Evolutionary conservation across 2,113 vertebrate genomes (phyloP).

Genomic region (Dromas ardeola): DNA sequence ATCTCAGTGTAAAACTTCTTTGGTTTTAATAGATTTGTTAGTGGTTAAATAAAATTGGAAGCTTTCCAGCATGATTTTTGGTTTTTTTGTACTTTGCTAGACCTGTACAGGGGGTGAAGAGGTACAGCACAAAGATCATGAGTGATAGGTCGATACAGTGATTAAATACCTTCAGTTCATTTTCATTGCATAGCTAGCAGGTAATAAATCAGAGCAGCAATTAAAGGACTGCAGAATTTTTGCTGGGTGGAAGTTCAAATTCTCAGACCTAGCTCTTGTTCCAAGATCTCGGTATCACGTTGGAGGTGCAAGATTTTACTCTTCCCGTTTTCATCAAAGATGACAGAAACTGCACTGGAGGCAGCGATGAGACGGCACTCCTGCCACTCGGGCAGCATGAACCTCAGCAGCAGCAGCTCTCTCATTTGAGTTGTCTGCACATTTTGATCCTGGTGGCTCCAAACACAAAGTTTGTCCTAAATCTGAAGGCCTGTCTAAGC

Average conservation of each 20-base stretch:
- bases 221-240: background rate
- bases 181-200: background rate
- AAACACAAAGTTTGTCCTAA: background rate
- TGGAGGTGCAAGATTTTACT: background rate
- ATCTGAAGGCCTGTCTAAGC: background rate
- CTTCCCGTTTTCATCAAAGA: background rate
- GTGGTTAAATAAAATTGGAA: background rate
- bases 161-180: background rate
- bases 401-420: background rate
- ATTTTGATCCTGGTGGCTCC: background rate
- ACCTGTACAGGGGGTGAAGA: background rate
- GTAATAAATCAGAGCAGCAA: constrained; percentile 16
- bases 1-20: background rate
- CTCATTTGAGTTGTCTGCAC: background rate
- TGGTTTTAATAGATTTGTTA: background rate
- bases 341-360: background rate
- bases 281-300: background rate
- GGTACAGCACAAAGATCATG: background rate
- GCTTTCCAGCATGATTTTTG: background rate
- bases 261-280: background rate
- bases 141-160: background rate
- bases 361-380: background rate
- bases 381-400: background rate
- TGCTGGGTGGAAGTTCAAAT: background rate
- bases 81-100: background rate